phyloP scores from a whole-genome alignment of 2,113 vertebrate genomes.

The Struthio camelus region DNA sequence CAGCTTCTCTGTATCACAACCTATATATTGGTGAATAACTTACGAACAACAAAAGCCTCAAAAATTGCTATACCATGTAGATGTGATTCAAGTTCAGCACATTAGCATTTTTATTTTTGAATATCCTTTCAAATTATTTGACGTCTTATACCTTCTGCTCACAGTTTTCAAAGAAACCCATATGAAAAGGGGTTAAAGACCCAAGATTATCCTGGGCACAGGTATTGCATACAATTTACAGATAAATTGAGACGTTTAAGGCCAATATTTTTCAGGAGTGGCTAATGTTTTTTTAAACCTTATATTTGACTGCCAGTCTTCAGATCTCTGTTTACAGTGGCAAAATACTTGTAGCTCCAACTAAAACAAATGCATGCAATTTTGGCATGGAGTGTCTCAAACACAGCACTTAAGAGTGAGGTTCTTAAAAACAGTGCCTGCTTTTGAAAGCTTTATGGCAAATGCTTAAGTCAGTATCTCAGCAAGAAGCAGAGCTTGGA shows the following conservation, averaged over 20 bases:
- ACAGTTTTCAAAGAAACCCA: not conserved
- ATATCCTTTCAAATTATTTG: not conserved
- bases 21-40: not conserved
- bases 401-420: not conserved
- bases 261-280: not conserved
- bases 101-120: not conserved
- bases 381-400: not conserved
- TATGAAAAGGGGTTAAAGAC: not conserved
- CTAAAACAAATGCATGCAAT: not conserved
- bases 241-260: not conserved
- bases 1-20: not conserved
- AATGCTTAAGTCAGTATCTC: not conserved
- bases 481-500: not conserved
- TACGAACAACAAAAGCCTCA: not conserved
- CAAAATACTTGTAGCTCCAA: not conserved
- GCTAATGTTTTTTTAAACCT: not conserved
- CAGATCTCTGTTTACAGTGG: not conserved
- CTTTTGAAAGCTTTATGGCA: constrained; percentile 4
- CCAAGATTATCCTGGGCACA: not conserved
- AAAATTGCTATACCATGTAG: not conserved
- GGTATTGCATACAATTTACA: not conserved
- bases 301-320: not conserved
- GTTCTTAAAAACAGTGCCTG: not conserved
- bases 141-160: not conserved
- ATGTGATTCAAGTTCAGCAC: not conserved